Evolutionary conservation across 64 coral and sea anemone genomes (phyloP).

Genomic region (Pocillopora damicornis): DNA sequence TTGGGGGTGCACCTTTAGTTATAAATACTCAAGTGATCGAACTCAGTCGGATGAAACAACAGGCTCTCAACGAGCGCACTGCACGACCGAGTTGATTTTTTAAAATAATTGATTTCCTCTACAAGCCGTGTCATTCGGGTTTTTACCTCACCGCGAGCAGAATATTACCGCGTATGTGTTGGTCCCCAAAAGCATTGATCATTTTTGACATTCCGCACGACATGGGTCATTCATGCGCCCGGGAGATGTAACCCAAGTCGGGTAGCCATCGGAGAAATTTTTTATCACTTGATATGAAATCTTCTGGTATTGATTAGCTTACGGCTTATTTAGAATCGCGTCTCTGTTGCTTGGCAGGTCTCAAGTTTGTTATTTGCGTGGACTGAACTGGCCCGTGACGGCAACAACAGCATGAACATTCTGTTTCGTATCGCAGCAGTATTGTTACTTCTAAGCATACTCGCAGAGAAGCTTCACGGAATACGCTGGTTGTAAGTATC

Average conservation of each 20-base stretch:
- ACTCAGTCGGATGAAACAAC: neutral
- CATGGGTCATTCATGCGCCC: neutral
- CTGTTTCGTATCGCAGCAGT: constrained; percentile 14
- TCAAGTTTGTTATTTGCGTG: constrained; percentile 11
- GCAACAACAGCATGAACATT: neutral
- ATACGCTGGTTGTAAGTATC: constrained; percentile 33
- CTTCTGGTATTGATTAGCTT: constrained; percentile 39
- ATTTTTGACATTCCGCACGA: neutral
- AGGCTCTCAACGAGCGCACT: neutral
- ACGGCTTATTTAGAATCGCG: constrained; percentile 32
- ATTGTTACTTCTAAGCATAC: neutral
- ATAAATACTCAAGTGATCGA: neutral
- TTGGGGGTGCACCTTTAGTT: neutral
- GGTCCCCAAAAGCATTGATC: neutral
- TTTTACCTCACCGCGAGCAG: neutral
- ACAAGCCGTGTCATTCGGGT: constrained; percentile 4
- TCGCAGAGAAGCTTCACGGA: constrained; percentile 3
- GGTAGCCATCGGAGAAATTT: constrained; percentile 5
- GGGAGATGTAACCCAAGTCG: constrained; percentile 35
- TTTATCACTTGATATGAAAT: constrained; percentile 45
- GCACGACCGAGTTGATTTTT: neutral
- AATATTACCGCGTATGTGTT: neutral
- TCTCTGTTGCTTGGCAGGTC: constrained; percentile 39
- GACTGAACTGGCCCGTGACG: neutral
- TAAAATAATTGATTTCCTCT: too few relatives aligned